Conservation (phyloP, 2,797 vertebrate species). For the Malurus splendens region DNA sequence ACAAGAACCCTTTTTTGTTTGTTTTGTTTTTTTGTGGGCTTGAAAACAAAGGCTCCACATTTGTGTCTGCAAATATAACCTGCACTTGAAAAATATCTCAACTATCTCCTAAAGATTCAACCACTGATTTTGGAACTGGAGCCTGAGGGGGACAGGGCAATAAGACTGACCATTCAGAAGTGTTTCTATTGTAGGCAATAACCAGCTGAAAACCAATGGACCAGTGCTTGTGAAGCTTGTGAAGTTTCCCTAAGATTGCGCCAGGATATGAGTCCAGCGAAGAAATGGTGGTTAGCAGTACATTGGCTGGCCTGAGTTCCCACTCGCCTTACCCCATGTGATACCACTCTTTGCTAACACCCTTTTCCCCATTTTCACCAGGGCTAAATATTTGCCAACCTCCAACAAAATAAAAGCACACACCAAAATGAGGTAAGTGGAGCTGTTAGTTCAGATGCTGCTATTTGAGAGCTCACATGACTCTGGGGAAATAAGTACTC, state of each 20-base stretch:
- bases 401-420: constrained; percentile 51
- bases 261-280: not conserved
- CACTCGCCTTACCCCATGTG: not conserved
- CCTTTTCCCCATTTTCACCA: not conserved
- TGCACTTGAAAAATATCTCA: not conserved
- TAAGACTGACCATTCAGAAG: not conserved
- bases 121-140: not conserved
- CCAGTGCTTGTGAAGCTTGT: not conserved
- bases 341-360: not conserved
- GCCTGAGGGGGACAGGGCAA: no score
- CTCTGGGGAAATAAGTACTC: constrained; percentile 67
- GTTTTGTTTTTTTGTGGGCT: no score
- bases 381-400: constrained; percentile 35
- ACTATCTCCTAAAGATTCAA: not conserved
- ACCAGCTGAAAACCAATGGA: not conserved
- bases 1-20: not conserved
- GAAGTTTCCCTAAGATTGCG: not conserved
- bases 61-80: not conserved
- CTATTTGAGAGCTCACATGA: constrained; percentile 46
- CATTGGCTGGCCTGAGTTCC: accelerated
- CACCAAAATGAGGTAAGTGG: constrained; percentile 31
- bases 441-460: constrained; percentile 38
- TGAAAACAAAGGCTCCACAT: not conserved
- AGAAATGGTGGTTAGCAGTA: not conserved
- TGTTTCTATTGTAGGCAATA: not conserved